phyloP scores from a whole-genome alignment of 2,113 vertebrate genomes.

The Catharus bicknelli region DNA sequence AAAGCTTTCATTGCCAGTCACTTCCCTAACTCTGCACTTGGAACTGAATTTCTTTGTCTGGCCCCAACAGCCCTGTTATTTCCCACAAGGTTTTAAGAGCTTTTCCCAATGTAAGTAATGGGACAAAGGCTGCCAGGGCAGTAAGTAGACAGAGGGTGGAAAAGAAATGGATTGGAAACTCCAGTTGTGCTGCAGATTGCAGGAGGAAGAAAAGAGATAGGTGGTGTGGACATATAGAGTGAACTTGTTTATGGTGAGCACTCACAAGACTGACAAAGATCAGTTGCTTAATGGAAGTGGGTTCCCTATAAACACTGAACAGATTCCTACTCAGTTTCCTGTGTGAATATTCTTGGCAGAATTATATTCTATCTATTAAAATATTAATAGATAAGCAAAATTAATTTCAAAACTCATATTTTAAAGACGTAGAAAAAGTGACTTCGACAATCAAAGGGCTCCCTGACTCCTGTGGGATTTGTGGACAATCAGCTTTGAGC shows the following conservation, averaged over 20 bases:
- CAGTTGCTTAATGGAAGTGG: not conserved
- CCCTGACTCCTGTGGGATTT: not conserved
- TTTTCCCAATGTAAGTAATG: not conserved
- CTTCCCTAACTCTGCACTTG: not conserved
- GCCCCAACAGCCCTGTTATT: not conserved
- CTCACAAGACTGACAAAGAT: not conserved
- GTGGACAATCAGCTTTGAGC: not conserved
- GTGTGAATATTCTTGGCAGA: not conserved
- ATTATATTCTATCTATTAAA: not conserved
- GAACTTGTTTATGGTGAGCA: not conserved
- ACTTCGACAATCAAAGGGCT: not conserved
- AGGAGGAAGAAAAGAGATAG: constrained; percentile 6
- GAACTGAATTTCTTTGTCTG: not conserved
- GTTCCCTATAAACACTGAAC: not conserved
- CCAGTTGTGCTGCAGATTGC: not conserved
- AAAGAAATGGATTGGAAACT: not conserved
- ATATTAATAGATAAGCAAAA: not conserved
- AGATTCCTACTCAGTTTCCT: not conserved
- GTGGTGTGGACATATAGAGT: not conserved
- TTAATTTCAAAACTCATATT: not conserved
- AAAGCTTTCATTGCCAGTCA: not conserved
- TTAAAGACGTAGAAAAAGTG: not conserved
- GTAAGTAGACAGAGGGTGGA: not conserved
- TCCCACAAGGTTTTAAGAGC: not conserved
- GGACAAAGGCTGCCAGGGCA: not conserved